A percentile compares a stretch with the other conserved stretches of the same genome.
phyloP scores from a whole-genome alignment of 2,113 vertebrate species.

The Cranoglanis bouderius region DNA sequence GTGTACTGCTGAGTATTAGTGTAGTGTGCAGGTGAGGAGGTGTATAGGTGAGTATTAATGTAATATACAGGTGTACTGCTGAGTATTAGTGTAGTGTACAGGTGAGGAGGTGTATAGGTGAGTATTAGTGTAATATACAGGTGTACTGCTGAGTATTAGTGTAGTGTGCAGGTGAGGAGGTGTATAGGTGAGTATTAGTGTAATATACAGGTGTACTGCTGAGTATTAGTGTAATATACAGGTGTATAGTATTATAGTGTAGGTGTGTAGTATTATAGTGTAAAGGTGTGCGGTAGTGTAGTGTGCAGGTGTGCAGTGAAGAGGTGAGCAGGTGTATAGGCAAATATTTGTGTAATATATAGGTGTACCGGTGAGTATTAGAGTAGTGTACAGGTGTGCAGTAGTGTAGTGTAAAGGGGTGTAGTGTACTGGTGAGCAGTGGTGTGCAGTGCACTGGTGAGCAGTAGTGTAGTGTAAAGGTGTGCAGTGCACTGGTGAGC shows the following conservation, averaged over 20 bases:
- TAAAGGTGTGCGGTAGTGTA: background rate
- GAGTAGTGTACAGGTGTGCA: background rate
- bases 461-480: background rate
- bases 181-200: background rate
- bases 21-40: background rate
- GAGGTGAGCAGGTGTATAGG: background rate
- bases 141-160: background rate
- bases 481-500: background rate
- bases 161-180: background rate
- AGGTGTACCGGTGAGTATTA: background rate
- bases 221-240: background rate
- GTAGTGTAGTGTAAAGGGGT: background rate
- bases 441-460: background rate
- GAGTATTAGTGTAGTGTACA: background rate
- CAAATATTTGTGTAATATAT: background rate
- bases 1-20: too few species aligned
- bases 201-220: too few species aligned
- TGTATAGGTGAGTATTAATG: background rate
- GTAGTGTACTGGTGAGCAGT: background rate
- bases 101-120: background rate
- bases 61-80: background rate
- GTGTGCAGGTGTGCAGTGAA: background rate
- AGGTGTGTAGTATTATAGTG: background rate
- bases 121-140: background rate
- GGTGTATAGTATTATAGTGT: too few species aligned